Base-by-base conservation (phyloP, 64 coral and sea anemone genomes). In the Catalaphyllia jardinei region DNA sequence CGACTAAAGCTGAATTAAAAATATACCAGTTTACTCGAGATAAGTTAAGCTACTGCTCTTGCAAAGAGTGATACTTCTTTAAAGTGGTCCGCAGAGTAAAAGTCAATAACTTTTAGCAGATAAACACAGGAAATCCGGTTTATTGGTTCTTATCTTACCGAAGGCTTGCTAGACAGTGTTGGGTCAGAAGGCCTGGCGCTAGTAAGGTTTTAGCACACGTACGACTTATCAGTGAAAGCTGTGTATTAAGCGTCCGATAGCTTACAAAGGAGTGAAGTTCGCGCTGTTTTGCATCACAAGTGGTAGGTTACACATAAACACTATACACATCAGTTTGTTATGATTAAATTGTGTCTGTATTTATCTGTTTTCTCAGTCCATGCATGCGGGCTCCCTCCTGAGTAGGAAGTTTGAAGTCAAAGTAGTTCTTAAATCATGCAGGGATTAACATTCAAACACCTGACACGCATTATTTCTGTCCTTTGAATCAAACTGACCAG, bases 141-240 rank as follows among this genome's bases (percentile, higher is more conserved):
- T 25, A 18, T 28, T 17, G n/a, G 16, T 24, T 14, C 10, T 61
- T 16, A 30, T 24, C 15, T 24, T 27, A 27, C 20, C 61, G 31
- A 20, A 25, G 78, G 9, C 28, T 62, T 51, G 6, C 9, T 19
- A 77, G 38, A 60, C 50, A 79, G 51, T 14, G 77, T 55, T 2
- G 12, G 9, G 63, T 57, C 60, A 71, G 50, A 71, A 42, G 62
- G 81, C 33, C 35, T 85, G 81, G 81, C 18, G 49, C 81, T 71
- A 85, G 81, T 52, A 22, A 20, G 31, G 20, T 22, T 57, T 28
- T 46, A 46, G 42, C 42, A 46, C 35, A 46, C 38, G 71, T 0
- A 76, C 19, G 16, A 18, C 5, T 16, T 15, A 30, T 29, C 52
- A 60, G 52, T 52, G 19, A 57, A 57, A 15, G 8, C 54, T 57